Base-by-base conservation (phyloP, 2,888 invertebrate genomes). In the Leucozona laternaria region DNA sequence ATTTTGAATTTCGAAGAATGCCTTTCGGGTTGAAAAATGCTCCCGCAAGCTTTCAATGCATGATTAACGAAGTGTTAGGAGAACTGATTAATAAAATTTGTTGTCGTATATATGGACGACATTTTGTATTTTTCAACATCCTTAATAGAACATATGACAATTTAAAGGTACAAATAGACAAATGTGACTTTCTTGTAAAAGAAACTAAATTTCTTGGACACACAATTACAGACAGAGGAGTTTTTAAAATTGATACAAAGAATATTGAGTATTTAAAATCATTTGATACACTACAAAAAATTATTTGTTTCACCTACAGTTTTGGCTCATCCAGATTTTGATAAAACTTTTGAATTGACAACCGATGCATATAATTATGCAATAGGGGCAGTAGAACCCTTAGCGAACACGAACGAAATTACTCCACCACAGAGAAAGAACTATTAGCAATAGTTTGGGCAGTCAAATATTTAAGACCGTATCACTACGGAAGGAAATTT, bases 401-500 rank as follows among this genome's bases (percentile, higher is more conserved):
- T 15, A 40, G n/a, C 15, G 40, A 40, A 1, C 40, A 40, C 40
- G 40, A 40, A 13, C 15, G 40, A 40, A 4, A 40, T 4, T 40
- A 40, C 15, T 40, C 40, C 5, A 40, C 15, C 11, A 40, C 40
- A 15, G 40, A 40, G 15, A 40, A 40, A 40, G 40, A 15, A 40
- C 40, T 40, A 40, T 37, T 37, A 13, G 37, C 37, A 37, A 37
- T 37, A 37, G 37, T 37, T 37, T 37, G 34, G 34, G 8, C 34
- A 11, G 10, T 37, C 11, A 37, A 37, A 11, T 40, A 40, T 40
- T 40, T 40, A 40, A 40, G 40, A 40, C 40, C 40, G 15, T 40
- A 40, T 40, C 15, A 15, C 15, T 53, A 53, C 60, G 91, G 91
- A 0, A 88, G 88, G 34, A 89, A 79, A 81, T 45, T 17, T 10